Evolutionary conservation across 2,888 invertebrate species (phyloP).

Genomic region (Metacarcinus magister): DNA sequence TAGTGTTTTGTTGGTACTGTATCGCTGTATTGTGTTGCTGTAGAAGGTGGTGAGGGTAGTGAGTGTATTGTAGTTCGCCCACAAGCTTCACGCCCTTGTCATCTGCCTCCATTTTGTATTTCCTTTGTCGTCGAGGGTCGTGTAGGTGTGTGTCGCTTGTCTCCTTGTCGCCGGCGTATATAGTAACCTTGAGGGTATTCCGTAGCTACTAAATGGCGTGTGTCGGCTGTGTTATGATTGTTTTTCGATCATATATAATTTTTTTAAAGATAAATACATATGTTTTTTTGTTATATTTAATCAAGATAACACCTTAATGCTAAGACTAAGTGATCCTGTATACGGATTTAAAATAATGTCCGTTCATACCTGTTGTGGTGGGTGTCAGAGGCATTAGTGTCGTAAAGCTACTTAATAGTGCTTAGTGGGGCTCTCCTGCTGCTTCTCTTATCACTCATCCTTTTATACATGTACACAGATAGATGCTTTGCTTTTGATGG

Average conservation of each 20-base stretch:
- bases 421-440: conserved; percentile 5
- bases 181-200: not conserved
- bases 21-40: not conserved
- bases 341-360: conserved; percentile 36
- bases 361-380: conserved; percentile 21
- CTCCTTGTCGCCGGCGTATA: not conserved
- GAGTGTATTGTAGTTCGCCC: not conserved
- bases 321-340: conserved; percentile 44
- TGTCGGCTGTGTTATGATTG: not conserved
- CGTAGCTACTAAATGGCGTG: not conserved
- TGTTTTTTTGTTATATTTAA: not conserved
- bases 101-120: not conserved
- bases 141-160: not conserved
- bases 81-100: not conserved
- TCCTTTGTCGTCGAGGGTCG: not conserved
- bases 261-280: not conserved
- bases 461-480: not conserved
- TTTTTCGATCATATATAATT: not conserved
- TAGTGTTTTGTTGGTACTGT: not conserved
- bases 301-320: conserved; percentile 31
- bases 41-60: not conserved
- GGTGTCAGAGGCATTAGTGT: conserved; percentile 40
- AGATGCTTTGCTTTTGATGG: not conserved
- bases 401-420: conserved; percentile 26
- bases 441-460: conserved; percentile 19